Evolutionary conservation across 2,888 invertebrate genomes (phyloP).

Genomic region (Augiades crinisus): DNA sequence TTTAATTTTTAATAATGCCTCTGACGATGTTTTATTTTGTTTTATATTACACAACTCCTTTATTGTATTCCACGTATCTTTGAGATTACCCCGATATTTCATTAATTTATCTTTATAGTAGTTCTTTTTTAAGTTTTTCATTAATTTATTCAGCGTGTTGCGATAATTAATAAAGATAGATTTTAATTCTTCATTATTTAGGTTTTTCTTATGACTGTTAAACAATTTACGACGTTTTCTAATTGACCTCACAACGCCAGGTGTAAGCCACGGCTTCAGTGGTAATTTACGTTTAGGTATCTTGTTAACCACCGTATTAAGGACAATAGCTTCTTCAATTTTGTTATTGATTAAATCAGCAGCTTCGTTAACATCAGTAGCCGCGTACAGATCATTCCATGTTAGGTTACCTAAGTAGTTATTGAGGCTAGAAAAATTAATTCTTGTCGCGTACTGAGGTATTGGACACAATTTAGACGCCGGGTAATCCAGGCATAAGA

Average conservation of each 20-base stretch:
- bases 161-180: not conserved
- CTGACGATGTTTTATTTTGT: not conserved
- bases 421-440: not conserved
- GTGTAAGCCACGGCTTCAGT: conserved; percentile 3
- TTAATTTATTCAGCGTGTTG: not conserved
- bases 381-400: not conserved
- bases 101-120: conserved; percentile 1
- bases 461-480: not conserved
- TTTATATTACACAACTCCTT: conserved; percentile 2
- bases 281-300: conserved; percentile 1
- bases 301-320: not conserved
- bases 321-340: not conserved
- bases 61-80: conserved; percentile 1
- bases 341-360: not conserved
- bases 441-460: not conserved
- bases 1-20: not conserved
- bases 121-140: not conserved
- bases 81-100: not conserved
- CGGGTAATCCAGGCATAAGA: conserved; percentile 3
- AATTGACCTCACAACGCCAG: not conserved
- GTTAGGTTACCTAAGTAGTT: not conserved
- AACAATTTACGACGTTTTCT: not conserved
- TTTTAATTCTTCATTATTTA: not conserved
- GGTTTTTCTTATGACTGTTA: not conserved
- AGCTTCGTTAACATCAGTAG: not conserved